Evolutionary conservation across 2,113 vertebrate genomes (phyloP).

Genomic region (Vanacampus margaritifer): DNA sequence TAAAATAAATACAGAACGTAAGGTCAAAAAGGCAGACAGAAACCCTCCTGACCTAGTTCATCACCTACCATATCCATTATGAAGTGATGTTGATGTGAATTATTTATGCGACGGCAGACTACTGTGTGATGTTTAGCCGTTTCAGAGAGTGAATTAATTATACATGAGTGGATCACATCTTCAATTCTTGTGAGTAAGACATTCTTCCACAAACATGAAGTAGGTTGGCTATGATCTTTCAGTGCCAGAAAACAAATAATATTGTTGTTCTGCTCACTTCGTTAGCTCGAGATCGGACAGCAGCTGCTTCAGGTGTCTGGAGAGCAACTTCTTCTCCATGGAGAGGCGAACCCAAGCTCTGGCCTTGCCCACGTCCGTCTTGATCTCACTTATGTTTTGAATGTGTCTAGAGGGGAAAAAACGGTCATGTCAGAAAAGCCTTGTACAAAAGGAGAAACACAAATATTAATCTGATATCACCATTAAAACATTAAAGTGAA

Average conservation of each 20-base stretch:
- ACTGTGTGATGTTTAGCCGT: constrained; percentile 42
- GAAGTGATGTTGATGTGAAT: constrained; percentile 48
- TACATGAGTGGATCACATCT: constrained; percentile 43
- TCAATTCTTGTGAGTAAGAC: constrained; percentile 32
- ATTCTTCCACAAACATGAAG: constrained; percentile 37
- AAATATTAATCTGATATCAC: neutral
- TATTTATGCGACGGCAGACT: constrained; percentile 56
- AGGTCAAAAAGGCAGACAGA: constrained; percentile 43
- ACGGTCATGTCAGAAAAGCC: neutral
- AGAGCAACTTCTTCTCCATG: constrained; percentile 98
- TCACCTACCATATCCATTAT: constrained; percentile 65
- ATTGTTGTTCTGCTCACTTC: constrained; percentile 77
- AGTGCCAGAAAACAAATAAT: neutral
- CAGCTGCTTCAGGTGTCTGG: constrained; percentile 93
- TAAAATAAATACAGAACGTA: neutral
- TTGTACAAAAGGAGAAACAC: neutral
- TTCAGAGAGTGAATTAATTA: constrained; percentile 53
- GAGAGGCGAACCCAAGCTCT: constrained; percentile 97
- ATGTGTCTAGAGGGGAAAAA: constrained; percentile 80
- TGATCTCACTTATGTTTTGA: constrained; percentile 96
- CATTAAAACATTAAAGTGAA: neutral
- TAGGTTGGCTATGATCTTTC: neutral
- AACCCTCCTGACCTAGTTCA: constrained; percentile 62
- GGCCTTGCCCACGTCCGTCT: constrained; percentile 96
- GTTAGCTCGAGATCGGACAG: constrained; percentile 94